Evolutionary conservation across 2,888 invertebrate species (phyloP).

Genomic region (Apamea anceps): DNA sequence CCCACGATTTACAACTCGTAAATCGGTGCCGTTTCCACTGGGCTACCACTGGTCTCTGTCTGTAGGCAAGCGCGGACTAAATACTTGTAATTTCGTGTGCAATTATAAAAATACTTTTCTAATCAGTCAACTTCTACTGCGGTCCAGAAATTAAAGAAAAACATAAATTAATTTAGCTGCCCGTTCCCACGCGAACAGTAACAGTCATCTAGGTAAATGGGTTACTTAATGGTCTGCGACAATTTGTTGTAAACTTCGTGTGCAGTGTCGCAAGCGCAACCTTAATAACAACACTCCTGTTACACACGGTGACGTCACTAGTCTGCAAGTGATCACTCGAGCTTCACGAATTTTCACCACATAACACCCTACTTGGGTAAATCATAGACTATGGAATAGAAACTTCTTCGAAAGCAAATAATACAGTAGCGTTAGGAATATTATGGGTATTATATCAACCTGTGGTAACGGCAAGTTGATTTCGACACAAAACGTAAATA

Average conservation of each 20-base stretch:
- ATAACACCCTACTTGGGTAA: conserved; percentile 10
- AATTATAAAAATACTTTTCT: conserved; percentile 52
- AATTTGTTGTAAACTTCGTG: conserved; percentile 47
- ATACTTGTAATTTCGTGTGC: conserved; percentile 44
- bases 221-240: conserved; percentile 52
- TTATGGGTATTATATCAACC: conserved; percentile 8
- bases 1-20: no score
- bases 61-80: conserved; percentile 20
- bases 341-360: conserved; percentile 30
- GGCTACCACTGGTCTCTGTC: background rate
- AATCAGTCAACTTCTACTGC: conserved; percentile 38
- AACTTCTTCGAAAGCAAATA: conserved; percentile 44
- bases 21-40: no score
- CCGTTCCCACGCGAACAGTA: conserved; percentile 57
- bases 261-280: conserved; percentile 44
- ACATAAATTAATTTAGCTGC: conserved; percentile 48
- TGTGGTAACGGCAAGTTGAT: conserved; percentile 32
- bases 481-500: conserved; percentile 56
- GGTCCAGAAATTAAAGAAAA: conserved; percentile 56
- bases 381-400: conserved; percentile 40
- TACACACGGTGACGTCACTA: conserved; percentile 32
- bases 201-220: conserved; percentile 58
- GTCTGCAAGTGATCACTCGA: conserved; percentile 12
- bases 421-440: conserved; percentile 15
- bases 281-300: conserved; percentile 35